A percentile compares a stretch with the other conserved stretches of the same genome.
Conservation (phyloP, 2,113 vertebrate genomes). For the Actenoides lindsayi region DNA sequence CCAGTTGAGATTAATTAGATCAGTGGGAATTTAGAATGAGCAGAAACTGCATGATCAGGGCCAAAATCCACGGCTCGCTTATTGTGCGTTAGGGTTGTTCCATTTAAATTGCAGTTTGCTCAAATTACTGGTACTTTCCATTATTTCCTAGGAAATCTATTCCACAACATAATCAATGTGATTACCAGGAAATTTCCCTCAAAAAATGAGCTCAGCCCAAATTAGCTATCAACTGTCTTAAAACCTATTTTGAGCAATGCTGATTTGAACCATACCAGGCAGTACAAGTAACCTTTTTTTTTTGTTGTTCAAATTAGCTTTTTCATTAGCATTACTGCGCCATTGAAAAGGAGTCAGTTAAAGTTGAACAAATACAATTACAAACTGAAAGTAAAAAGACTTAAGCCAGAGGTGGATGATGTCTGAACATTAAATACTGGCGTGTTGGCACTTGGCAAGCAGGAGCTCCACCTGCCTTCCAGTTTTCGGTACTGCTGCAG, state of each 20-base stretch:
- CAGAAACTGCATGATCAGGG: constrained; percentile 2
- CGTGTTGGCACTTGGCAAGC: not conserved
- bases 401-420: not conserved
- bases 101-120: not conserved
- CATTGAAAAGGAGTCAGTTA: not conserved
- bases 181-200: not conserved
- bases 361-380: not conserved
- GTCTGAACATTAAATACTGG: not conserved
- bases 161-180: not conserved
- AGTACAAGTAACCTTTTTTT: not conserved
- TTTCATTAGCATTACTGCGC: not conserved
- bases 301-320: not conserved
- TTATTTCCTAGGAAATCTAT: not conserved
- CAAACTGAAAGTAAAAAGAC: not conserved
- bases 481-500: constrained; percentile 28
- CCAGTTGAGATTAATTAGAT: constrained; percentile 41
- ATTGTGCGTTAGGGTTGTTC: not conserved
- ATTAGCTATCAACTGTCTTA: not conserved
- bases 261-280: not conserved
- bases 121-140: not conserved
- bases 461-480: constrained; percentile 61
- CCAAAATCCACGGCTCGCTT: not conserved
- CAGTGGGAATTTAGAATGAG: constrained; percentile 9
- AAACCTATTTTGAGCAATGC: not conserved
- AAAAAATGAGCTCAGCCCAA: not conserved